phyloP scores from a whole-genome alignment of 2,113 vertebrate genomes.

The Petroica traversi region DNA sequence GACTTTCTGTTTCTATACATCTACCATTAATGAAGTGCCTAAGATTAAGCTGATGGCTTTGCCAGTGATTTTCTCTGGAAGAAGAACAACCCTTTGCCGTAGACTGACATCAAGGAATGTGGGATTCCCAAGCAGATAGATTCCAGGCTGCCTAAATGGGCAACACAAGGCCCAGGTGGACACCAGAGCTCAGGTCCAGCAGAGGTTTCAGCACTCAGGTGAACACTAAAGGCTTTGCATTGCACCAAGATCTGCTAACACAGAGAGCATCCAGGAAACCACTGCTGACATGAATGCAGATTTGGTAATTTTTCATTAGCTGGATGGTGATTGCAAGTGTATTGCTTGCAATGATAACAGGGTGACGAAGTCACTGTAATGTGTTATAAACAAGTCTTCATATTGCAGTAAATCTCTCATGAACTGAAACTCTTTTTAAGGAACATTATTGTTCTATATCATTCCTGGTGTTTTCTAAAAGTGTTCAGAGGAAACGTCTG shows the following conservation, averaged over 20 bases:
- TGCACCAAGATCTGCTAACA: not conserved
- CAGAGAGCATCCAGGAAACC: not conserved
- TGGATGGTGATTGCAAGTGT: not conserved
- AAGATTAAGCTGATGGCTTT: not conserved
- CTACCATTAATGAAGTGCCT: not conserved
- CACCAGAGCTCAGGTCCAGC: not conserved
- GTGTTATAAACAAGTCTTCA: not conserved
- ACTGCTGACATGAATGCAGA: not conserved
- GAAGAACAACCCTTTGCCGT: not conserved
- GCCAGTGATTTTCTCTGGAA: fast-evolving
- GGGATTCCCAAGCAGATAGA: not conserved
- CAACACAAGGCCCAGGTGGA: not conserved
- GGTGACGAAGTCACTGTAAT: not conserved
- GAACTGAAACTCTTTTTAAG: not conserved
- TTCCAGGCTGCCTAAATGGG: not conserved
- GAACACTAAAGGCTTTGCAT: not conserved
- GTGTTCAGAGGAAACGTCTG: not conserved
- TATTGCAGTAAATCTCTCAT: not conserved
- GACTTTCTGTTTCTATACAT: not conserved
- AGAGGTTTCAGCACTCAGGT: not conserved
- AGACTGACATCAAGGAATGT: not conserved
- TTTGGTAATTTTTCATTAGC: not conserved
- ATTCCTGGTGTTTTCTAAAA: not conserved
- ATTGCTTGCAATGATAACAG: not conserved
- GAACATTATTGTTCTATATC: not conserved